Conservation (phyloP, 2,797 vertebrate species). For the Philypnodon macrostomus region DNA sequence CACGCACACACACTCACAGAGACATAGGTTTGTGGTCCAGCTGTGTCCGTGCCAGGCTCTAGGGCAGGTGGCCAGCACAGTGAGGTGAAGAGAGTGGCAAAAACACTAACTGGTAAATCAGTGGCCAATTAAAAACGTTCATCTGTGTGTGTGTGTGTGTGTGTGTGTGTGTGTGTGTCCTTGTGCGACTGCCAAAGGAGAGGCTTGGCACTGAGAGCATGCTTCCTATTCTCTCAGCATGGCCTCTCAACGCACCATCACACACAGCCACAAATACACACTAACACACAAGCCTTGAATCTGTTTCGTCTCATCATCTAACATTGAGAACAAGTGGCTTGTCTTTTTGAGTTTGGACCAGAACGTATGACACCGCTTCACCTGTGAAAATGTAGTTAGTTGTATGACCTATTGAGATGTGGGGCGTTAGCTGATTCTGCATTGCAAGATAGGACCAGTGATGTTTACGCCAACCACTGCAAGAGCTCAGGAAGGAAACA, state of each 20-base stretch:
- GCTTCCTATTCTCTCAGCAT: conserved; percentile 63
- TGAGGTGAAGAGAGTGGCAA: conserved; percentile 62
- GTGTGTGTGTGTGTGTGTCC: conserved; percentile 38
- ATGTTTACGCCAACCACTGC: no score
- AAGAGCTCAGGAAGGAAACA: no score
- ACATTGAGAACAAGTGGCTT: conserved; percentile 38
- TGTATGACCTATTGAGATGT: no score
- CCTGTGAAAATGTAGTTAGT: conserved; percentile 3
- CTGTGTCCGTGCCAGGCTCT: conserved; percentile 58
- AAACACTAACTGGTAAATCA: conserved; percentile 66
- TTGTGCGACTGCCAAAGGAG: conserved; percentile 61
- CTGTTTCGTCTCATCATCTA: conserved; percentile 45
- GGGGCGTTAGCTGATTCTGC: no score
- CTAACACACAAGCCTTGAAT: conserved; percentile 25
- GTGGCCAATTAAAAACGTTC: conserved; percentile 62
- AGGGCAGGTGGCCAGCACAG: conserved; percentile 54
- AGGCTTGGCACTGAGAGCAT: conserved; percentile 55
- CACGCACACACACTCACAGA: no score
- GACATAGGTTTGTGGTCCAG: conserved; percentile 67
- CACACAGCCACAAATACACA: conserved; percentile 18
- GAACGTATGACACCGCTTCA: conserved; percentile 2
- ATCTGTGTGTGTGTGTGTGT: conserved; percentile 27
- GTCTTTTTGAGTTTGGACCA: conserved; percentile 10
- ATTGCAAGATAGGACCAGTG: no score
- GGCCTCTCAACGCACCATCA: conserved; percentile 41